These are phyloP conservation scores for Selenia dentaria DNA, from an alignment of 2,888 invertebrate genomes.

Conservation along the genomic window DNA sequence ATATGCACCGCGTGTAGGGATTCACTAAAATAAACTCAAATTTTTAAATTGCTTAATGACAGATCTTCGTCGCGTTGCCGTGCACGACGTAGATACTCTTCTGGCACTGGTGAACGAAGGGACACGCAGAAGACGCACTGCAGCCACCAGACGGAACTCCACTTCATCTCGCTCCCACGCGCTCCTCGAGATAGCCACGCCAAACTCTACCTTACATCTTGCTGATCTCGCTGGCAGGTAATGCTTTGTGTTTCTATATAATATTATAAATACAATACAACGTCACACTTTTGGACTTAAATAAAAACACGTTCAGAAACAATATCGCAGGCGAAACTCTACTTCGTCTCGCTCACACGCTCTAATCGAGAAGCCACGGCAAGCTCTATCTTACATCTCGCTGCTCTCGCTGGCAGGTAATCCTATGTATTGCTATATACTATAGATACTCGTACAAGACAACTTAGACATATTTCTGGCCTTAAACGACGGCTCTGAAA, in stretches of 20 bases:
- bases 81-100: constrained; percentile 82
- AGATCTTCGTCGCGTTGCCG: constrained; percentile 87
- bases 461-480: no score
- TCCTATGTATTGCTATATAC: no score
- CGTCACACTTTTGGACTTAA: no score
- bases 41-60: no score
- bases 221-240: constrained; percentile 79
- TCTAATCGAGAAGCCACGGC: constrained; percentile 86
- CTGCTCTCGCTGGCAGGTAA: constrained; percentile 78
- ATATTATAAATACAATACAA: no score
- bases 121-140: constrained; percentile 86
- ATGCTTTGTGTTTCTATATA: no score
- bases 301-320: no score
- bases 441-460: no score
- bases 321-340: constrained; percentile 87
- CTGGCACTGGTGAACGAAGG: constrained; percentile 86
- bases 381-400: constrained; percentile 84
- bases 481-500: no score
- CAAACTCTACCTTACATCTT: constrained; percentile 85
- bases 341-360: constrained; percentile 90
- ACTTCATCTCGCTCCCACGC: constrained; percentile 90
- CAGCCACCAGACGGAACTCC: constrained; percentile 89
- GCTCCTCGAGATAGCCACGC: constrained; percentile 86
- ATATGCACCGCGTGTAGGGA: no score
- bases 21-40: no score